Percentiles rank a stretch among this genome's conserved stretches.
phyloP scores from a whole-genome alignment of 2,797 vertebrate genomes.

The Amniataba percoides region DNA sequence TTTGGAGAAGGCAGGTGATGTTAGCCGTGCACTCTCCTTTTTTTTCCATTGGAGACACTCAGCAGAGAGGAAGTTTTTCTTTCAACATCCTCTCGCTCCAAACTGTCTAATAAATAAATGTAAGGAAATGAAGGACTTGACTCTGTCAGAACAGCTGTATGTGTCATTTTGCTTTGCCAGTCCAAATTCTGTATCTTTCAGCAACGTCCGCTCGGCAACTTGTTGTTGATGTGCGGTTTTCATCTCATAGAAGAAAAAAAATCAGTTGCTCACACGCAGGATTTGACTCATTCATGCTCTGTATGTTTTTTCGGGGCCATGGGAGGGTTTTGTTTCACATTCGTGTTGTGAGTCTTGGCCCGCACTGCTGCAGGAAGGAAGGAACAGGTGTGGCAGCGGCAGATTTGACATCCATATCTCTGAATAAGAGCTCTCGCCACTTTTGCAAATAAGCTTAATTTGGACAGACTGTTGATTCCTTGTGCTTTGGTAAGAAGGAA shows the following conservation, averaged over 20 bases:
- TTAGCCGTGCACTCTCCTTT: slow-evolving; percentile 13
- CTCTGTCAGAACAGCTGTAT: background rate
- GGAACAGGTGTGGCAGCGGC: slow-evolving; percentile 83
- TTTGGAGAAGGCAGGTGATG: slow-evolving; percentile 53
- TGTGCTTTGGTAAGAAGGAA: slow-evolving; percentile 15
- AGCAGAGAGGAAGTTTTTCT: slow-evolving; percentile 52
- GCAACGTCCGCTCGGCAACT: background rate
- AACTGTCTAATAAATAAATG: slow-evolving; percentile 2
- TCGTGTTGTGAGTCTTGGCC: slow-evolving; percentile 62
- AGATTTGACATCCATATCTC: slow-evolving; percentile 66
- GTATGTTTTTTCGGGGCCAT: slow-evolving; percentile 12
- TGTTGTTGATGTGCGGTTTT: background rate
- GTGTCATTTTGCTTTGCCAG: background rate
- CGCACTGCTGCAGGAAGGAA: slow-evolving; percentile 79
- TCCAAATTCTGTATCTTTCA: background rate
- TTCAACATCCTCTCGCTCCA: slow-evolving; percentile 25
- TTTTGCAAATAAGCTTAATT: slow-evolving; percentile 39
- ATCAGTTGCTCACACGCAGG: background rate
- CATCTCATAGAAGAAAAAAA: too few species aligned
- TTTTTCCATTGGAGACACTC: slow-evolving; percentile 39
- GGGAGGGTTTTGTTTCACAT: slow-evolving; percentile 51
- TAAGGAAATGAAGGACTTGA: slow-evolving; percentile 20
- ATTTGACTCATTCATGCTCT: slow-evolving; percentile 49
- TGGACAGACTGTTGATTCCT: slow-evolving; percentile 36
- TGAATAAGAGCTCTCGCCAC: slow-evolving; percentile 12